Base-by-base conservation (phyloP, 2,113 vertebrate species). In the Anhinga rufa region DNA sequence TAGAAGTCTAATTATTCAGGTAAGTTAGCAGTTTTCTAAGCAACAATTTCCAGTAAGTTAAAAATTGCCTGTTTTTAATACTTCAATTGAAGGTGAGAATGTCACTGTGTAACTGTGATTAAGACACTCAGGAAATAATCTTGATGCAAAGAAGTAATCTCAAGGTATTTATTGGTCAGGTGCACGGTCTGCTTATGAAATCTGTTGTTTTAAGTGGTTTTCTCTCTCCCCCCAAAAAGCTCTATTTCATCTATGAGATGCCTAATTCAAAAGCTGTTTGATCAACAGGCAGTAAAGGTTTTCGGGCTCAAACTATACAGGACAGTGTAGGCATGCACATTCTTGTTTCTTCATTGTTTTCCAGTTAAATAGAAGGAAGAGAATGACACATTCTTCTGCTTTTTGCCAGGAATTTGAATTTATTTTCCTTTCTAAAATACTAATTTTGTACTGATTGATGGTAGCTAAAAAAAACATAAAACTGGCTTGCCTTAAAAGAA, bases 321-420 rank as follows among this genome's bases (percentile, higher is more conserved):
- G 29, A 6, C 26, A 34, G 1, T 12, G 9, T 0, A 52, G 13
- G 14, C 20, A 10, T 4, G 9, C 8, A 42, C 6, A 6, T 42
- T 36, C 5, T 29, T 31, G 5, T 72, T 76, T 49, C 31, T 58
- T 49, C 54, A 14, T 4, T 36, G n/a, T n/a, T n/a, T n/a, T n/a
- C n/a, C n/a, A n/a, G n/a, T n/a, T n/a, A n/a, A n/a, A n/a, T n/a
- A n/a, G n/a, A n/a, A n/a, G n/a, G n/a, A n/a, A n/a, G n/a, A n/a
- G n/a, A n/a, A n/a, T n/a, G n/a, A n/a, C n/a, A n/a, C 17, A 51
- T 42, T 28, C n/a, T n/a, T 14, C 62, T 94, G 36, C 28, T 65
- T 96, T 84, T 71, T 62, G 32, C 48, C 42, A 79, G 68, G 22
- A 75, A 51, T 51, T 57, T 82, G 48, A 14, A 16, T 94, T 90